phyloP scores from a whole-genome alignment of 2,113 vertebrate species.

The Nerophis ophidion region DNA sequence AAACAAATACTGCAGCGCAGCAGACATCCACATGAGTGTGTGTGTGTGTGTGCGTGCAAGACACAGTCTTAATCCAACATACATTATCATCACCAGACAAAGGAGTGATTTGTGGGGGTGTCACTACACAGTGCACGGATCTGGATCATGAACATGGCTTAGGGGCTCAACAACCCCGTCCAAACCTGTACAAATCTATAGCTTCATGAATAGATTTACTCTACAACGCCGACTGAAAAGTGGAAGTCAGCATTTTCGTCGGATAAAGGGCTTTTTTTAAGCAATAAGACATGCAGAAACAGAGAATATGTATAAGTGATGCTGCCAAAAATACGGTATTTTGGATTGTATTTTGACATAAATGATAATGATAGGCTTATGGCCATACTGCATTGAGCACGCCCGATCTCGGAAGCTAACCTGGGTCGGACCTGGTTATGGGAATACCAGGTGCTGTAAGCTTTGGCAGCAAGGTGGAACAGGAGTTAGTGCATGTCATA shows the following conservation, averaged over 20 bases:
- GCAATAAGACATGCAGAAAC: too few species aligned
- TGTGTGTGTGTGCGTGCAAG: too few species aligned
- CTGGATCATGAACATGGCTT: slow-evolving; percentile 2
- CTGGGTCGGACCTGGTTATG: too few species aligned
- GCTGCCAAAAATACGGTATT: background rate
- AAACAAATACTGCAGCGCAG: background rate
- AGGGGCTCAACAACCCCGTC: background rate
- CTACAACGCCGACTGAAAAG: background rate
- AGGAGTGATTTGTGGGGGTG: background rate
- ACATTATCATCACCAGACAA: too few species aligned
- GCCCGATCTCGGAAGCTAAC: too few species aligned
- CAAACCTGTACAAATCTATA: background rate
- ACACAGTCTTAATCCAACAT: background rate
- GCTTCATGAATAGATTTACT: slow-evolving; percentile 1
- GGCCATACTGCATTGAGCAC: background rate
- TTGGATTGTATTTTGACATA: background rate
- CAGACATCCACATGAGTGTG: background rate
- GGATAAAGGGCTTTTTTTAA: background rate
- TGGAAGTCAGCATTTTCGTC: background rate
- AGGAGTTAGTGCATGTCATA: too few species aligned
- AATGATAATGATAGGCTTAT: background rate
- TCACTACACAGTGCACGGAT: background rate
- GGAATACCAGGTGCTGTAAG: too few species aligned
- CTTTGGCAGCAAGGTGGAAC: too few species aligned
- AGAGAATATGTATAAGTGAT: too few species aligned